Base-by-base conservation (phyloP, 2,797 vertebrate species). In the Muraenolepis orangiensis region DNA sequence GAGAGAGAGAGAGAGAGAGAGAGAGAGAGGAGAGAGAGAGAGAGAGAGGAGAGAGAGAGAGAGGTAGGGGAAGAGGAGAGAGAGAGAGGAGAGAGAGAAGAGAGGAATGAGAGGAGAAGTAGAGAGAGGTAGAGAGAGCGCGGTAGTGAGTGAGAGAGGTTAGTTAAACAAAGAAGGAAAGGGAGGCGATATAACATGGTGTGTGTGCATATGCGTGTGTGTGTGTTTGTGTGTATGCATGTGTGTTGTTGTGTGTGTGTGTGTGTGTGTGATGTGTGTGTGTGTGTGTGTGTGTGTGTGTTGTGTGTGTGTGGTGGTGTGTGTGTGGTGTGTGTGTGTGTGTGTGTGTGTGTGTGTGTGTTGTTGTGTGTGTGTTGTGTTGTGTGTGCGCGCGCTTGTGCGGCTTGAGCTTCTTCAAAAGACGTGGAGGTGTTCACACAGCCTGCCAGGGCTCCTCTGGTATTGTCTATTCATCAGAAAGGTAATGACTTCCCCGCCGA, bases 381-480 rank as follows among this genome's bases (percentile, higher is more conserved):
- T 18, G 18, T 32, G 30, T 6, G 46, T 26, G 66, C 51, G 73
- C 74, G 75, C 74, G 75, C 71, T 68, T 72, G 72, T 78, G 70
- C 80, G 34, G n/a, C 20, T 64, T n/a, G n/a, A n/a, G n/a, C n/a
- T n/a, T n/a, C n/a, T n/a, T n/a, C n/a, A n/a, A n/a, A n/a, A n/a
- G n/a, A 29, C 6, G 73, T n/a, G 30, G 1, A 14, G 10, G 4
- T 64, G 57, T 5, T 46, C 40, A 76, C 0, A 71, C n/a, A 28
- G 64, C 69, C 20, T 12, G 69, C 29, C 18, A 46, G 34, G 79
- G 76, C 85, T 77, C 78, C 85, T 76, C 78, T 84, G 79, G 75
- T 81, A 77, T 76, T 88, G 78, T 85, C 88, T 82, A 85, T 88
- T 84, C 79, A 87, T 84, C 74, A 76, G 72, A 69, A 84, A 75